Conservation (phyloP, 2,113 vertebrate species). For the Lycaon pictus region DNA sequence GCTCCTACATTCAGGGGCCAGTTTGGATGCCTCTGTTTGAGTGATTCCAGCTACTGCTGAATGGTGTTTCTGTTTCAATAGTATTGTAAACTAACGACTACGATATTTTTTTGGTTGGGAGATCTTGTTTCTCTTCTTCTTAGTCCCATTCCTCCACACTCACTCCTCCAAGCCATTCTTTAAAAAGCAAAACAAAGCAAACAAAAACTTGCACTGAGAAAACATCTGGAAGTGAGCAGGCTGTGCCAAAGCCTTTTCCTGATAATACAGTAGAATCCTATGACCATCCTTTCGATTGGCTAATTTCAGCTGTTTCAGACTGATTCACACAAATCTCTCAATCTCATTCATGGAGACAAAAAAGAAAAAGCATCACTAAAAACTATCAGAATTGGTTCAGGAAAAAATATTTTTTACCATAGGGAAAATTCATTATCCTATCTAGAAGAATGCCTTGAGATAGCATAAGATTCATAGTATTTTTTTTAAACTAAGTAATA, state of each 20-base stretch:
- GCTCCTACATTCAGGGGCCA: background rate
- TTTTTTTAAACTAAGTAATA: background rate
- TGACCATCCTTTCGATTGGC: background rate
- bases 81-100: background rate
- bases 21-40: background rate
- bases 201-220: background rate
- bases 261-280: background rate
- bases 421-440: conserved; percentile 30
- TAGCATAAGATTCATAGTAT: conserved; percentile 6
- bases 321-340: background rate
- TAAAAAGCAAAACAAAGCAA: conserved; percentile 46
- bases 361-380: background rate
- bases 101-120: background rate
- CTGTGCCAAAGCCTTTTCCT: background rate
- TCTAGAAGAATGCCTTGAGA: conserved; percentile 42
- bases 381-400: background rate
- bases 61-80: background rate
- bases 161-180: background rate
- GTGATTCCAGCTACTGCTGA: background rate
- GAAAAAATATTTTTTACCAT: conserved; percentile 26
- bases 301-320: background rate
- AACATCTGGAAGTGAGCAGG: background rate
- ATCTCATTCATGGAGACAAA: background rate
- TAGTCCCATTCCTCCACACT: background rate
- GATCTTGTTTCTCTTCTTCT: conserved; percentile 23